Evolutionary conservation across 2,797 vertebrate species (phyloP).

Genomic region (Thripadectes ignobilis): DNA sequence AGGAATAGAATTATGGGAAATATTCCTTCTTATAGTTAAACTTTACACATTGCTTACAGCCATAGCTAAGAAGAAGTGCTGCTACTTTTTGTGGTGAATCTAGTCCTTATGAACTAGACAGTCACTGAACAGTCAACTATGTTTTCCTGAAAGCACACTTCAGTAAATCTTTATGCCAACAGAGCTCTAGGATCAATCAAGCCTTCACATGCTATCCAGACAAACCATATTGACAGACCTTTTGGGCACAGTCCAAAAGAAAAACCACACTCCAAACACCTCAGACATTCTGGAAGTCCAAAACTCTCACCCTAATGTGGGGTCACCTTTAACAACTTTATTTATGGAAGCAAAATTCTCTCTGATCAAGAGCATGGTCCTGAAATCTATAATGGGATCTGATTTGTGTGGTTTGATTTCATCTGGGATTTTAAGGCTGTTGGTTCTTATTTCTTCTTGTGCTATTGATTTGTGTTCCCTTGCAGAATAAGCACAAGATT

Average conservation of each 20-base stretch:
- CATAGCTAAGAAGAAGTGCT: not conserved
- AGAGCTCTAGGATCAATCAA: not conserved
- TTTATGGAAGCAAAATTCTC: not conserved
- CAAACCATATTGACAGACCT: not conserved
- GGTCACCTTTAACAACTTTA: conserved; percentile 1
- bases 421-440: not conserved
- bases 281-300: not conserved
- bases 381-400: not conserved
- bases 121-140: not conserved
- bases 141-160: not conserved
- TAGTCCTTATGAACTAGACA: not conserved
- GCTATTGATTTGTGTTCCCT: conserved; percentile 13
- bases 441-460: conserved; percentile 18
- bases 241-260: not conserved
- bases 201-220: not conserved
- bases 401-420: conserved; percentile 13
- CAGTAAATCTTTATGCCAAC: not conserved
- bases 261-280: not conserved
- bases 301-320: not conserved
- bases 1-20: not conserved
- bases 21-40: not conserved
- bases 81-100: not conserved
- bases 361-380: not conserved
- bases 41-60: not conserved
- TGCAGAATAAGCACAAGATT: conserved; percentile 39